Evolutionary conservation across 2,797 vertebrate genomes (phyloP).

Genomic region (Phataginus tricuspis): DNA sequence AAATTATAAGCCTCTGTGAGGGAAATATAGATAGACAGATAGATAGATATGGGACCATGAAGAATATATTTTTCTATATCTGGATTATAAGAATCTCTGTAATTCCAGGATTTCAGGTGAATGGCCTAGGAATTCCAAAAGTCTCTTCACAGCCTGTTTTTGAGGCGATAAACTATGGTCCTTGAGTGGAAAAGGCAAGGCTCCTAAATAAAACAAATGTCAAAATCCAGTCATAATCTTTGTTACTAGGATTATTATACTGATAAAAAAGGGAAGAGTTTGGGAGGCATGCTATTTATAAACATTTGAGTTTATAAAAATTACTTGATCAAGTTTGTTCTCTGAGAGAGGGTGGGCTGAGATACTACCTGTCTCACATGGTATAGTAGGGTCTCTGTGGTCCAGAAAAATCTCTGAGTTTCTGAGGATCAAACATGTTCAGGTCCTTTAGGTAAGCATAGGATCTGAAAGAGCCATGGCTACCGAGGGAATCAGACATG

Average conservation of each 20-base stretch:
- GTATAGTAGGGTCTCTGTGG: not conserved
- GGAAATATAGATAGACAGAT: not conserved
- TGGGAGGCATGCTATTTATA: not conserved
- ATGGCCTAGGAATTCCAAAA: not conserved
- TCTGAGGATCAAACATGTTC: not conserved
- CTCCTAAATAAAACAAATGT: not conserved
- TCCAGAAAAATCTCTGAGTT: not conserved
- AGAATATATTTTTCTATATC: not conserved
- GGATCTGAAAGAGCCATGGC: not conserved
- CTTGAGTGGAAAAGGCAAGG: not conserved
- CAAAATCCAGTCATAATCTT: not conserved
- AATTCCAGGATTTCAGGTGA: not conserved
- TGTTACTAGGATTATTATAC: not conserved
- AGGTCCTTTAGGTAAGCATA: not conserved
- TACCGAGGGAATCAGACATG: not conserved
- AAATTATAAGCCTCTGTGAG: not conserved
- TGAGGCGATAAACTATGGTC: not conserved
- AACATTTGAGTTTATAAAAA: not conserved
- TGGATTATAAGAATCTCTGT: not conserved
- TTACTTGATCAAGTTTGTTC: not conserved
- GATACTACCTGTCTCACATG: not conserved
- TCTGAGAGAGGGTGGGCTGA: not conserved
- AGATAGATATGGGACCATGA: not conserved
- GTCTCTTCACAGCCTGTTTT: not conserved
- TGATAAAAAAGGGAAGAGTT: not conserved